Conservation (phyloP, 2,888 invertebrate genomes). For the Drosophila recens region DNA sequence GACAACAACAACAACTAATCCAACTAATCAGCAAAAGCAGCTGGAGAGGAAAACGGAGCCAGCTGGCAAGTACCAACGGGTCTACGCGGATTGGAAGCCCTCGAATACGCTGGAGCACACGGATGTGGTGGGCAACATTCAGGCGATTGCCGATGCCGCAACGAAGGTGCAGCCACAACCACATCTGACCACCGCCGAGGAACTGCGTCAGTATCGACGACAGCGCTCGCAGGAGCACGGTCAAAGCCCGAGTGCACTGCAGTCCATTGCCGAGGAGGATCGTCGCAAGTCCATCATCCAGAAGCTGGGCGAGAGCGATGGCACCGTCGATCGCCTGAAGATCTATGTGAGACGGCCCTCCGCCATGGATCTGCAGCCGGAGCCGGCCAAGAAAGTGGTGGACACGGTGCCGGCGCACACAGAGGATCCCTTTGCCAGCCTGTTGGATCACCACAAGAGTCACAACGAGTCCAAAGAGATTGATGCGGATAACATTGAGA, state of each 20-base stretch:
- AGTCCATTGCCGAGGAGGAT: constrained; percentile 88
- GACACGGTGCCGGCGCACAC: constrained; percentile 4
- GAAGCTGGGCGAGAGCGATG: constrained; percentile 86
- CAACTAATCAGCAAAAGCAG: constrained; percentile 75
- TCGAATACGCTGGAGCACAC: constrained; percentile 91
- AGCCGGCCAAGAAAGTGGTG: constrained; percentile 3
- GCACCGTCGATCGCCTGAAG: constrained; percentile 86
- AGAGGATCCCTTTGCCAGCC: constrained; percentile 73
- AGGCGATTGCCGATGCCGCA: constrained; percentile 90
- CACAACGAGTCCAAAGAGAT: constrained; percentile 89
- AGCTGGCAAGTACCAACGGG: constrained; percentile 86
- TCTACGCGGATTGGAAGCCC: constrained; percentile 93
- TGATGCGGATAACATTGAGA: constrained; percentile 96
- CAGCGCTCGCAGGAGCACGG: constrained; percentile 87
- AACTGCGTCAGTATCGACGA: constrained; percentile 87
- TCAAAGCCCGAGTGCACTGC: constrained; percentile 85
- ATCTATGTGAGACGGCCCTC: constrained; percentile 87
- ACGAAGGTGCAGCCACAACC: constrained; percentile 88
- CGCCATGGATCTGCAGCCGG: constrained; percentile 62
- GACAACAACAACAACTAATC: constrained; percentile 56
- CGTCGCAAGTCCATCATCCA: constrained; percentile 87
- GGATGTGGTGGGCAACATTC: constrained; percentile 93
- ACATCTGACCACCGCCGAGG: constrained; percentile 86
- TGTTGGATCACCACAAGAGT: constrained; percentile 76
- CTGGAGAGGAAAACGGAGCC: constrained; percentile 29